Base-by-base conservation (phyloP, 2,113 vertebrate species). In the Harpagus bidentatus region DNA sequence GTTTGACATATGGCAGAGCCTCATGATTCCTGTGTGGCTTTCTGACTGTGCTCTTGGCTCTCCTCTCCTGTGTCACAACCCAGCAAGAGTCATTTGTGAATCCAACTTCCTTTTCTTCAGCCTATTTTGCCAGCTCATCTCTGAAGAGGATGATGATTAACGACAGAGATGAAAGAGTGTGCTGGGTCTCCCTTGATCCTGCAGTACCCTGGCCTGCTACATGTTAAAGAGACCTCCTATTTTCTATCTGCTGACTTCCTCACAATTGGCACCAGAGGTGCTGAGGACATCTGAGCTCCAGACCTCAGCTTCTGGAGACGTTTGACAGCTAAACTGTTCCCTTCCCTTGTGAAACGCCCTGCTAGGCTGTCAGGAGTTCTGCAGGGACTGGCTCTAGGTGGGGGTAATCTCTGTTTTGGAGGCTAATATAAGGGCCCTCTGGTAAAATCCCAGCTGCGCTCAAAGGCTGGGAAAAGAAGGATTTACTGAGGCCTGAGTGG, bases 41-140 rank as follows among this genome's bases (percentile, higher is more conserved):
- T 85, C 74, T 91, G 72, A 36, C 29, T n/a, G 11, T 0, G 1
- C 26, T 69, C 66, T 58, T 74, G 77, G 50, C 43, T 95, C 58
- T 86, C 29, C 29, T 55, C 28, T 69, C 25, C 19, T 32, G 3
- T 85, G 77, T 87, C 93, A 93, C 89, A 93, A 67, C 40, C 5
- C 55, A 38, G 43, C 12, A 18, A 73, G 29, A 0, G 6, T 76
- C 77, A 79, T 61, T 50, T 62, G n/a, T 79, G 78, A 85, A 40
- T 71, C 21, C 7, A 4, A 72, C 86, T 96, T 96, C 93, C 81
- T 89, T 82, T 87, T 29, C 20, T 77, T 81, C 59, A 21, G 42
- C 22, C 10, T 40, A 0, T 77, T 77, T 73, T 81, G 67, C 83
- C 77, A 91, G 14, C 83, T 94, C 81, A 79, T 86, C 47, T 74